Percentiles rank a stretch among this genome's conserved stretches.
Conservation (phyloP, 1,140 invertebrate genomes). For the Drosophila suzukii region DNA sequence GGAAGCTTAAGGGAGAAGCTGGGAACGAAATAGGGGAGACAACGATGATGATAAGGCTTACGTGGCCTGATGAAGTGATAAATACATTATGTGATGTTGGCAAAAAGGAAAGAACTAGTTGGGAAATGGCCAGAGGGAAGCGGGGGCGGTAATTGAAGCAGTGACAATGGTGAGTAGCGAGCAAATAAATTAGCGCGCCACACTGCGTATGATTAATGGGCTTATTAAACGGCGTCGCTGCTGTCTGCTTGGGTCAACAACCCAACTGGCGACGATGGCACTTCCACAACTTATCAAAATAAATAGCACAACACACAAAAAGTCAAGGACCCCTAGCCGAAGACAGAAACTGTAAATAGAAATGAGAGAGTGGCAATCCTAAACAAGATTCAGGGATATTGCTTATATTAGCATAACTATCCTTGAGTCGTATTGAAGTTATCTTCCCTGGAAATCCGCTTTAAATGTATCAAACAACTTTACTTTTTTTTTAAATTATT, state of each 20-base stretch:
- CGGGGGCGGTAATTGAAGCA: slow-evolving; percentile 58
- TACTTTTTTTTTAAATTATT: too few species aligned
- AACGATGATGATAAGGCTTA: slow-evolving; percentile 64
- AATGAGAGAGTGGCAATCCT: slow-evolving; percentile 6
- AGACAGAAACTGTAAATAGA: not conserved
- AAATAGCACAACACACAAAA: slow-evolving; percentile 27
- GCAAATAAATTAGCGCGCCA: slow-evolving; percentile 75
- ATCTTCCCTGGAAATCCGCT: not conserved
- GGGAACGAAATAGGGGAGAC: slow-evolving; percentile 1
- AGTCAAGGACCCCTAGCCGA: slow-evolving; percentile 17
- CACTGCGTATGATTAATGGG: slow-evolving; percentile 77
- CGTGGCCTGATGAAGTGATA: slow-evolving; percentile 77
- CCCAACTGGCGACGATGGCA: slow-evolving; percentile 55
- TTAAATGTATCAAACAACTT: too few species aligned
- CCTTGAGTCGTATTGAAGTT: not conserved
- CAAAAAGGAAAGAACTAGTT: slow-evolving; percentile 47
- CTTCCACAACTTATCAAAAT: slow-evolving; percentile 51
- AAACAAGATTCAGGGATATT: slow-evolving; percentile 15
- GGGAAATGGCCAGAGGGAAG: not conserved
- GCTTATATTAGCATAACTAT: slow-evolving; percentile 23
- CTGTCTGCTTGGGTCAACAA: slow-evolving; percentile 61
- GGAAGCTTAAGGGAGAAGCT: not conserved
- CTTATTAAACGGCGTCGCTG: slow-evolving; percentile 54
- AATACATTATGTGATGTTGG: slow-evolving; percentile 72
- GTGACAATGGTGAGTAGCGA: slow-evolving; percentile 53